Evolutionary conservation across 1,140 invertebrate species (phyloP).

Genomic region (Eupeodes corollae): DNA sequence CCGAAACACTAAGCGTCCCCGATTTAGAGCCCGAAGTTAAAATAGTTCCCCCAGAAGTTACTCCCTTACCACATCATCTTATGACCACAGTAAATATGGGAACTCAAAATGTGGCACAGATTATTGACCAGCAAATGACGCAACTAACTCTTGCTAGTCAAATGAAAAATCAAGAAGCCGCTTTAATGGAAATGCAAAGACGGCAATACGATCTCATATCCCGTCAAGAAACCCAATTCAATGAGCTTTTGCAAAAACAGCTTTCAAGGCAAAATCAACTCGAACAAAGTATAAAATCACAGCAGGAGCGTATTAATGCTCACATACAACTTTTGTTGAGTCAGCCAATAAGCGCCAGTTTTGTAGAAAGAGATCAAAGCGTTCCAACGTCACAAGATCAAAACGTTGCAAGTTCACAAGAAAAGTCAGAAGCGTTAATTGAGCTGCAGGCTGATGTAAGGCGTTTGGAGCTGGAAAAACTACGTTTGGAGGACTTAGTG

Average conservation of each 20-base stretch:
- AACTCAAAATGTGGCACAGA: conserved; percentile 35
- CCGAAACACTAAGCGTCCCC: too few species aligned
- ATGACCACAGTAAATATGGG: conserved; percentile 29
- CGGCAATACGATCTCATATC: conserved; percentile 37
- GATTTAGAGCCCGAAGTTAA: too few species aligned
- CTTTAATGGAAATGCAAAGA: conserved; percentile 38
- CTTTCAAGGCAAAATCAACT: conserved; percentile 40
- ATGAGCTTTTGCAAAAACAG: conserved; percentile 38
- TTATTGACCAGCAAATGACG: conserved; percentile 41
- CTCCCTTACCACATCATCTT: conserved; percentile 2
- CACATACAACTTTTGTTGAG: conserved; percentile 40
- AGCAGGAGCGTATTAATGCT: conserved; percentile 43
- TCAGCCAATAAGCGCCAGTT: conserved; percentile 15
- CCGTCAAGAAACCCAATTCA: conserved; percentile 40
- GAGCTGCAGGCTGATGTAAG: conserved; percentile 34
- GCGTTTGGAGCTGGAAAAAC: conserved; percentile 37
- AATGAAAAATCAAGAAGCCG: conserved; percentile 41
- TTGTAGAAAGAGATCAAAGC: not conserved
- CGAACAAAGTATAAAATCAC: conserved; percentile 39
- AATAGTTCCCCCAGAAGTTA: too few species aligned
- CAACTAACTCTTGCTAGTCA: conserved; percentile 40
- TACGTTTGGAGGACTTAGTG: conserved; percentile 29
- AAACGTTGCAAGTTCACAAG: conserved; percentile 8
- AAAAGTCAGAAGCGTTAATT: conserved; percentile 13
- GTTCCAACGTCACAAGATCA: conserved; percentile 6